Evolutionary conservation across 1,140 invertebrate genomes (phyloP), one percentile per base, ranked within the genome.

Genomic region (Glossosoma conforme): DNA sequence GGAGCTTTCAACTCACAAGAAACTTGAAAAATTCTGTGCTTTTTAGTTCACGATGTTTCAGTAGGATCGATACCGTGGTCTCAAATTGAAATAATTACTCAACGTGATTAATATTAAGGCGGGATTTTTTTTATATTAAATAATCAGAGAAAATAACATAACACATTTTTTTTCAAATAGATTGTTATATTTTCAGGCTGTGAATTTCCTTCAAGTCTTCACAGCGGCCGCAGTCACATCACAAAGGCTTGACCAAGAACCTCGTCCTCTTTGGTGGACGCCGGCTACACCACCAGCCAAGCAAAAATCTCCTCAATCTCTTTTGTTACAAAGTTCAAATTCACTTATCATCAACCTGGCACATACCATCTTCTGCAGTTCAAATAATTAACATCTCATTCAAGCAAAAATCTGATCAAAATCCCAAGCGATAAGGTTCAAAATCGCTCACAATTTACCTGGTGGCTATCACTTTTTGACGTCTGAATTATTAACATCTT

Each of bases 381-480:
- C 19, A 28, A 44, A 51, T 51, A 51, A 51, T 51, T 51, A 44
- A 51, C 41, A 51, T 51, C 41, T 51, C 30, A 28, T n/a, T 35
- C 36, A 42, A 19, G 11, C 19, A 3, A 14, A 10, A 38, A 17
- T 38, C 19, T 38, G 6, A 33, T 21, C 10, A 33, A 44, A 33
- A 2, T 11, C 1, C 18, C 30, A 4, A 10, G 9, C 5, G 8
- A 33, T 14, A 33, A 17, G 8, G 35, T 1, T 35, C 11, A n/a
- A 2, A 21, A n/a, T 37, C 0, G 33, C 33, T 2, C 28, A 24
- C 1, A 10, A 6, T 6, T n/a, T 2, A 5, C 1, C 22, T 19
- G 22, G 2, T n/a, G 30, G 28, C 36, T 51, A 44, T 17, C 24
- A n/a, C 33, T 20, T 51, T 51, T 32, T 44, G 9, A 4, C 11